Percentiles rank a stretch among this genome's conserved stretches.
Evolutionary conservation across 2,888 invertebrate species (phyloP).

Genomic region (Athetis lepigone): DNA sequence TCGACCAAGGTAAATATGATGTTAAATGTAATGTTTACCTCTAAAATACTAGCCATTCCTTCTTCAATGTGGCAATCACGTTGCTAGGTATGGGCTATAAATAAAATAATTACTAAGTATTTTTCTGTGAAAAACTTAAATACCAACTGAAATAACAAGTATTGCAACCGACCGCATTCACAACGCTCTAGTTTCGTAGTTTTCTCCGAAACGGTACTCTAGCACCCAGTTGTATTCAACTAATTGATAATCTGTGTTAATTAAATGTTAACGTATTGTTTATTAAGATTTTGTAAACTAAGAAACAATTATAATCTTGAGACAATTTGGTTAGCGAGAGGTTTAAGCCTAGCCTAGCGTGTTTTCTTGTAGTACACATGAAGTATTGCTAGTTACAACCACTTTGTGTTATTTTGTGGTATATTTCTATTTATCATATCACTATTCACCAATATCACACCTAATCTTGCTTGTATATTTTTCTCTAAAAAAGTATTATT

Average conservation of each 20-base stretch:
- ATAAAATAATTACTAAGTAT: neutral
- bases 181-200: conserved; percentile 55
- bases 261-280: conserved; percentile 20
- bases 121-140: conserved; percentile 11
- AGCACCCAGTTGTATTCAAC: conserved; percentile 7
- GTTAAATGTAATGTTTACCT: neutral
- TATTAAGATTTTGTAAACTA: neutral
- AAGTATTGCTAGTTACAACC: too few relatives aligned
- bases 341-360: too few relatives aligned
- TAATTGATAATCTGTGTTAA: conserved; percentile 42
- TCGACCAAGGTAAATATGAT: too few relatives aligned
- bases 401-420: too few relatives aligned
- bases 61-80: neutral
- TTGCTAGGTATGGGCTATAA: neutral
- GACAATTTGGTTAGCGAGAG: too few relatives aligned
- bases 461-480: too few relatives aligned
- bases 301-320: neutral
- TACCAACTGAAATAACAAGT: conserved; percentile 49
- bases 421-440: too few relatives aligned
- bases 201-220: conserved; percentile 59
- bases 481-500: too few relatives aligned
- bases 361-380: too few relatives aligned
- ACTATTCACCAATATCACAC: too few relatives aligned
- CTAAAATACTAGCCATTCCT: neutral
- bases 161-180: conserved; percentile 43